These are phyloP conservation scores for Sebastes iracundus DNA, from an alignment of 2,797 vertebrate genomes.

Conservation along the genomic window DNA sequence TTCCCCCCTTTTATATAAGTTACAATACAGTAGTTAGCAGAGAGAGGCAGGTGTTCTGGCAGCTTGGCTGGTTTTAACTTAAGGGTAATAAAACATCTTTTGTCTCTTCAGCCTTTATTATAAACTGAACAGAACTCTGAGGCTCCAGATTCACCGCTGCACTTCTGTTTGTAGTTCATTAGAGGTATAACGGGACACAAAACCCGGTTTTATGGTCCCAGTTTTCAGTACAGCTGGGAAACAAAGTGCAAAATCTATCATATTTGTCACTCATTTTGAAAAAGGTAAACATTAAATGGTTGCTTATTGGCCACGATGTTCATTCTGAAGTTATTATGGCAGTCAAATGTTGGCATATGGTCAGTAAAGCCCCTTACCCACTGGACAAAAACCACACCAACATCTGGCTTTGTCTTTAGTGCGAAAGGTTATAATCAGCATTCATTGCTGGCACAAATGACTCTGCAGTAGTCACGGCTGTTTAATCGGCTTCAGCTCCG, in stretches of 20 bases:
- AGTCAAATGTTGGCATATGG: neutral
- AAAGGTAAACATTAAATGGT: neutral
- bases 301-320: neutral
- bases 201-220: neutral
- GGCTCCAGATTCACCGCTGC: neutral
- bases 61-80: neutral
- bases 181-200: neutral
- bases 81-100: neutral
- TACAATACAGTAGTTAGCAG: neutral
- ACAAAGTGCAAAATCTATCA: neutral
- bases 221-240: neutral
- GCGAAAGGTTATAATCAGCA: neutral
- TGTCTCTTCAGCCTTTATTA: neutral
- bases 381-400: neutral
- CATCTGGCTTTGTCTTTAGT: neutral
- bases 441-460: neutral
- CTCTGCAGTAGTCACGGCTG: neutral
- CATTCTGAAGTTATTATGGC: neutral
- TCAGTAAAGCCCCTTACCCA: neutral
- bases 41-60: neutral
- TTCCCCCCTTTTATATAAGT: neutral
- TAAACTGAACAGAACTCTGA: neutral
- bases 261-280: neutral
- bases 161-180: neutral
- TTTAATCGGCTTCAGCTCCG: neutral